Evolutionary conservation across 37 sponge, comb jelly and placozoan species (phyloP).

Genomic region (Cliona cf. orientalis): DNA sequence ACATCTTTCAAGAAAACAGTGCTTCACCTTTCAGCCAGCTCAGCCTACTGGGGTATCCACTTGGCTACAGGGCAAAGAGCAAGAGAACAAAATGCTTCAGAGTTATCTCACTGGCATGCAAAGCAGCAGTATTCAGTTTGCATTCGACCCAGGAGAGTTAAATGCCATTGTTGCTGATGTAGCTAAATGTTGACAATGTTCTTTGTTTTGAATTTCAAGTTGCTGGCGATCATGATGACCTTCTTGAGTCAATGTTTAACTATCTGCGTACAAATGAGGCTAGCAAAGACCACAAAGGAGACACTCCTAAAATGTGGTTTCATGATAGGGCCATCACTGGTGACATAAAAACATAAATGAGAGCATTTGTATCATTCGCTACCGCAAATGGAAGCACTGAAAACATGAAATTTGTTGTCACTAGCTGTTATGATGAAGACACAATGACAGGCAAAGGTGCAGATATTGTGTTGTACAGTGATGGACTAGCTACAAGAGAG

Average conservation of each 20-base stretch:
- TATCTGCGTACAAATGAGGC: conserved; percentile 2
- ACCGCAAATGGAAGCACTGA: background rate
- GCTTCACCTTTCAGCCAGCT: conserved; percentile 39
- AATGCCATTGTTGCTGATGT: background rate
- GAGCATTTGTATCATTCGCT: conserved; percentile 8
- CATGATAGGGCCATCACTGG: background rate
- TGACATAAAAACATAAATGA: background rate
- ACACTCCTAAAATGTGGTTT: no score
- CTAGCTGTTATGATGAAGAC: background rate
- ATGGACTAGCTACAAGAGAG: no score
- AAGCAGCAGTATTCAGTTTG: background rate
- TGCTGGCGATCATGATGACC: background rate
- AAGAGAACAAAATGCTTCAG: conserved; percentile 26
- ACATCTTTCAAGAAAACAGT: background rate
- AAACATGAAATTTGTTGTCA: background rate
- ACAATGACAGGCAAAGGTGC: conserved; percentile 2
- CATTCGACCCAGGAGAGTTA: background rate
- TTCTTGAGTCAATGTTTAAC: background rate
- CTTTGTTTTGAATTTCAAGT: conserved; percentile 44
- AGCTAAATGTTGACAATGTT: conserved; percentile 13
- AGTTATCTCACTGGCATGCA: conserved; percentile 1
- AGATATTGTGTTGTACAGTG: conserved; percentile 11
- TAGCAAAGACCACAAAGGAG: background rate
- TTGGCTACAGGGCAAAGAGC: conserved; percentile 27
- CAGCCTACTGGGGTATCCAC: background rate